Conservation (phyloP, 2,113 vertebrate genomes). For the Equus przewalskii region DNA sequence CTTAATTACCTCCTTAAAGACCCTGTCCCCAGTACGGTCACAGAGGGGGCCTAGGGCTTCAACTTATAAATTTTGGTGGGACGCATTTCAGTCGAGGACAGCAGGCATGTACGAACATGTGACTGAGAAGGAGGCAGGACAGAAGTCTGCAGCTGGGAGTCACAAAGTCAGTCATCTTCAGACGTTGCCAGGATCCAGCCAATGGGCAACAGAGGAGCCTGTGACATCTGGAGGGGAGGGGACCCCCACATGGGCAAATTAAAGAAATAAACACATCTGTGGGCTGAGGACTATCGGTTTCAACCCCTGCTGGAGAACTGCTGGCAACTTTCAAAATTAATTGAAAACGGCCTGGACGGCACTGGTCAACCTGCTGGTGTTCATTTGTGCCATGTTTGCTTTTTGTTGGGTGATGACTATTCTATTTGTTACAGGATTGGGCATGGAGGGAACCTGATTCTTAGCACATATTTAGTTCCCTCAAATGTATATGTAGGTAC, state of each 20-base stretch:
- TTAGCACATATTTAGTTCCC: not conserved
- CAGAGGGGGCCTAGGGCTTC: not conserved
- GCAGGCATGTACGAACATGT: accelerated
- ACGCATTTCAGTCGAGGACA: too few relatives aligned
- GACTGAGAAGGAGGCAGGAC: too few relatives aligned
- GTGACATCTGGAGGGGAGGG: accelerated
- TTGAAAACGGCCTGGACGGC: not conserved
- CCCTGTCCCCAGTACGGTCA: not conserved
- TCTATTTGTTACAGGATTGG: too few relatives aligned
- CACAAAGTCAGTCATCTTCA: not conserved
- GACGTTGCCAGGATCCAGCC: not conserved
- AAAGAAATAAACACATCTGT: not conserved
- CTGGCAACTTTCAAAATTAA: not conserved
- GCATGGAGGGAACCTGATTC: too few relatives aligned
- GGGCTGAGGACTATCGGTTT: not conserved
- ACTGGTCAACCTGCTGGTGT: not conserved
- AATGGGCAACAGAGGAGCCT: accelerated
- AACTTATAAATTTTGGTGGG: not conserved
- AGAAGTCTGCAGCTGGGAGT: not conserved
- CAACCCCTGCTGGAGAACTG: not conserved
- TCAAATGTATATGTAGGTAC: not conserved
- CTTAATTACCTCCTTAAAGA: not conserved
- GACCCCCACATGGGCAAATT: not conserved
- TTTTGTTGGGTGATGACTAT: not conserved
- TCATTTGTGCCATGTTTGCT: not conserved